Evolutionary conservation across 2,888 invertebrate genomes (phyloP).

Genomic region (Chalcosyrphus nemorum): DNA sequence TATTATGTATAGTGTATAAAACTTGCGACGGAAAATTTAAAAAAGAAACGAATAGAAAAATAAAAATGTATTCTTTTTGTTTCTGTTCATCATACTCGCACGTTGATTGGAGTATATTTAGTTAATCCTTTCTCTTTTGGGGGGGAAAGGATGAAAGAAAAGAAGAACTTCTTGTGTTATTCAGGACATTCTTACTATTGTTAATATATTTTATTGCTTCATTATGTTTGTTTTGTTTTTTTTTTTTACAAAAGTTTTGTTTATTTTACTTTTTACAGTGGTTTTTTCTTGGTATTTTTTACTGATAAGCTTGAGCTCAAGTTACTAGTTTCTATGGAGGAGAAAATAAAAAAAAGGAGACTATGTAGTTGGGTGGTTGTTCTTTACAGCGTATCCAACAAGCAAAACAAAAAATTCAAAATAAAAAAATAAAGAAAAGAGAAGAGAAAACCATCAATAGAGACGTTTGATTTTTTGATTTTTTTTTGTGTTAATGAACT

Average conservation of each 20-base stretch:
- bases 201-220: neutral
- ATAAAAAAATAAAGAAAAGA: no score
- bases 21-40: slow-evolving; percentile 43
- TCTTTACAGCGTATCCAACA: slow-evolving; percentile 26
- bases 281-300: neutral
- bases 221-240: neutral
- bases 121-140: slow-evolving; percentile 68
- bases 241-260: neutral
- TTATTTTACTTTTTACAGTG: neutral
- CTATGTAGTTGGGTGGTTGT: neutral
- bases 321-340: neutral
- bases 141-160: neutral
- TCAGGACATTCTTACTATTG: neutral
- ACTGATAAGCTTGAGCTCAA: neutral
- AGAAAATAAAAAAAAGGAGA: neutral
- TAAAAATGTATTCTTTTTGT: slow-evolving; percentile 47
- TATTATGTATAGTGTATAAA: slow-evolving; percentile 38
- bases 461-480: no score
- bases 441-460: slow-evolving; percentile 13
- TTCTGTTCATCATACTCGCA: slow-evolving; percentile 73
- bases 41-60: slow-evolving; percentile 50
- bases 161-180: neutral
- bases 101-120: slow-evolving; percentile 53
- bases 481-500: slow-evolving; percentile 62
- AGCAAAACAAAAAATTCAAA: no score